Evolutionary conservation across 2,888 invertebrate genomes (phyloP), one percentile per base, ranked within the genome.

Genomic region (Cancer borealis): DNA sequence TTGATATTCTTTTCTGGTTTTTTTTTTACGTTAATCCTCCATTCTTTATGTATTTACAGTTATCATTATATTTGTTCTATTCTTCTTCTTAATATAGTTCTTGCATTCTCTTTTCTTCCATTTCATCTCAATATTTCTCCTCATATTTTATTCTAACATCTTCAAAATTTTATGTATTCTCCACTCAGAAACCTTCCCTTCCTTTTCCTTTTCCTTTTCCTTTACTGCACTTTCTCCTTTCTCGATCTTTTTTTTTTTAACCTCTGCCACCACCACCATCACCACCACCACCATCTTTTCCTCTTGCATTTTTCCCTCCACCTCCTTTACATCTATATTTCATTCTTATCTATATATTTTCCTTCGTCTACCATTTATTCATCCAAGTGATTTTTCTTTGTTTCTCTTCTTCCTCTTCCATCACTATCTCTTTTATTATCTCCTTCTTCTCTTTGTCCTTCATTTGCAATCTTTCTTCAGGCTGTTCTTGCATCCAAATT

Each of bases 161-260:
- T n/a, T 73, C 73, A 73, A 21, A 73, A 73, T 73, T 73, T 73
- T n/a, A 73, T 73, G n/a, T 73, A 73, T 73, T 26, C 73, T 73
- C 73, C 73, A 26, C 21, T 73, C 73, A 73, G 26, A 73, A 73
- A n/a, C 73, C 4, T 73, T 73, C 73, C 73, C 73, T 73, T 73
- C 5, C n/a, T 26, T 73, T n/a, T 26, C n/a, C 66, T 66, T 26
- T 21, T n/a, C 26, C 73, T 73, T 73, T 73, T 73, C 73, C 73
- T 73, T 26, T 73, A 54, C 54, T 54, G 10, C 10, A 54, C 12
- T 54, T 54, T 54, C 54, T 73, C 73, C 73, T 73, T 73, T 26
- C 73, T 73, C n/a, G n/a, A 73, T 73, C 73, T 73, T 73, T 66
- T 54, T 14, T 12, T 54, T 54, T 73, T 21, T n/a, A 26, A 73